Percentiles rank a stretch among this genome's conserved stretches.
Evolutionary conservation across 2,888 invertebrate species (phyloP).

Genomic region (Atherix ibis): DNA sequence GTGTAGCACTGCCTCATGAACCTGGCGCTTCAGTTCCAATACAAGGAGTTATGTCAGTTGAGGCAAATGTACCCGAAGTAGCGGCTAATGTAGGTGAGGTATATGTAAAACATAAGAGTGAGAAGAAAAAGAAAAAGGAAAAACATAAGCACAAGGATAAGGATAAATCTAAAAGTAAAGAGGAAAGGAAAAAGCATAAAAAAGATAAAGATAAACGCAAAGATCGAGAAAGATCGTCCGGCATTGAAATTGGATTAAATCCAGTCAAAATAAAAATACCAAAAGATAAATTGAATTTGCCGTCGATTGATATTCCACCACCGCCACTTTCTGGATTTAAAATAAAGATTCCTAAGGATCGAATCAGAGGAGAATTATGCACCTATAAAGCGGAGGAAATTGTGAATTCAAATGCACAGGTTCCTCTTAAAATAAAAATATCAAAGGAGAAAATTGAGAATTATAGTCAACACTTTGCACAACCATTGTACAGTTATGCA

Average conservation of each 20-base stretch:
- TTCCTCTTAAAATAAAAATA: conserved; percentile 57
- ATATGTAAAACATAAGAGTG: conserved; percentile 14
- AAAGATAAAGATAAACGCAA: conserved; percentile 43
- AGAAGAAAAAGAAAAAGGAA: conserved; percentile 55
- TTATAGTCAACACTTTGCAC: conserved; percentile 19
- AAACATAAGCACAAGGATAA: conserved; percentile 69
- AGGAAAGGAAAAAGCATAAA: conserved; percentile 57
- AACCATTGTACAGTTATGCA: conserved; percentile 9
- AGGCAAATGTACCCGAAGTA: background rate
- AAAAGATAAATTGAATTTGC: conserved; percentile 38
- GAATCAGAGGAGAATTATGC: conserved; percentile 39
- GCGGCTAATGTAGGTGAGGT: conserved; percentile 8
- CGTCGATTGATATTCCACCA: conserved; percentile 16
- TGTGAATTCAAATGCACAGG: conserved; percentile 1
- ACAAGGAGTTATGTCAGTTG: conserved; percentile 7
- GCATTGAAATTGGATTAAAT: conserved; percentile 8
- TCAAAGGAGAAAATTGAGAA: conserved; percentile 54
- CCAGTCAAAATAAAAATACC: conserved; percentile 41
- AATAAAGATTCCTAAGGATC: conserved; percentile 67
- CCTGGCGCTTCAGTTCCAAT: too few relatives aligned
- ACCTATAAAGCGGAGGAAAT: conserved; percentile 8
- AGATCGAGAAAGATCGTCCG: conserved; percentile 17
- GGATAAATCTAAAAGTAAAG: conserved; percentile 55
- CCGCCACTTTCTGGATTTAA: conserved; percentile 41
- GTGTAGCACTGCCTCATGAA: too few relatives aligned